Conservation (phyloP, 1,140 invertebrate species). For the Brachionus angularis region DNA sequence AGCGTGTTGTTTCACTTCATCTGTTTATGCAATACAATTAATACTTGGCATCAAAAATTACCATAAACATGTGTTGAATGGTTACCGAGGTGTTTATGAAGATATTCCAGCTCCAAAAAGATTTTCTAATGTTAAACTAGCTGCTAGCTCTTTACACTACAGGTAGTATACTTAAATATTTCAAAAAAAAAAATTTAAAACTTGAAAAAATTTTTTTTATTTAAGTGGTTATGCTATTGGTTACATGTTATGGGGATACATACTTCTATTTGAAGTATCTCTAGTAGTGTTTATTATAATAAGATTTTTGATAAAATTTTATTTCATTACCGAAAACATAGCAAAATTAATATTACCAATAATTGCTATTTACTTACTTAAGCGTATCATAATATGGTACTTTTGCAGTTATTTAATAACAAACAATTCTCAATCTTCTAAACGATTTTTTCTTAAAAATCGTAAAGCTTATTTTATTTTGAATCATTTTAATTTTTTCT, state of each 20-base stretch:
- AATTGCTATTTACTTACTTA: constrained; percentile 11
- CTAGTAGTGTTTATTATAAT: constrained; percentile 7
- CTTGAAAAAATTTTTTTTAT: background rate
- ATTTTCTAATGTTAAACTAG: constrained; percentile 37
- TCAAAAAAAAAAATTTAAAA: background rate
- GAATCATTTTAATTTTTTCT: constrained; percentile 44
- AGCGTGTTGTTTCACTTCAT: constrained; percentile 23
- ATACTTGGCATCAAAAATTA: constrained; percentile 32
- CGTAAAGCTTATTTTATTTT: constrained; percentile 27
- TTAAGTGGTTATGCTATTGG: constrained; percentile 42
- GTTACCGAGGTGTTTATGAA: constrained; percentile 17
- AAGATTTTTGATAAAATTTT: constrained; percentile 29
- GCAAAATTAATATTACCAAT: constrained; percentile 42
- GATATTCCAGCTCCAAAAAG: constrained; percentile 35
- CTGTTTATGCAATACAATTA: constrained; percentile 13
- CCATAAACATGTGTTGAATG: constrained; percentile 31
- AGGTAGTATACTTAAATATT: too few relatives aligned
- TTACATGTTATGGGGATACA: constrained; percentile 42
- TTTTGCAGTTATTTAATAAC: constrained; percentile 10
- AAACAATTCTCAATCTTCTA: background rate
- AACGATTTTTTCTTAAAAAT: constrained; percentile 34
- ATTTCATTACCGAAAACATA: constrained; percentile 21
- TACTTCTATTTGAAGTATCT: constrained; percentile 31
- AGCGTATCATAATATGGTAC: constrained; percentile 30
- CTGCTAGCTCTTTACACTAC: constrained; percentile 29